These are phyloP conservation scores for Nephrotoma flavescens DNA, from an alignment of 2,888 invertebrate species.

Conservation along the genomic window DNA sequence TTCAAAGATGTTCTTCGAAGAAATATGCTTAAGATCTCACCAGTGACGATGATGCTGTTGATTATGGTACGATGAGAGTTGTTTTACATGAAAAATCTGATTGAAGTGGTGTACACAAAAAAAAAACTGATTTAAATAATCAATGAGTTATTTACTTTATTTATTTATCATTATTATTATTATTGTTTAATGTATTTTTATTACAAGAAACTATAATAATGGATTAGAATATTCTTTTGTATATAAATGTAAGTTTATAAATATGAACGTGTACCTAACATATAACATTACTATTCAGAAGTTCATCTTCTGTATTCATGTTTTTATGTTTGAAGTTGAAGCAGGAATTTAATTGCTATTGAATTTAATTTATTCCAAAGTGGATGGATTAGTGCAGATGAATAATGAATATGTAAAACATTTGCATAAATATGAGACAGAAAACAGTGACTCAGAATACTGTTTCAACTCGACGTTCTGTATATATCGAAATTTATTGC, in stretches of 20 bases:
- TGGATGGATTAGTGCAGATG: neutral
- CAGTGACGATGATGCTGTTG: neutral
- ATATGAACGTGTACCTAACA: neutral
- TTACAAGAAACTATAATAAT: neutral
- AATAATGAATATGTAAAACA: neutral
- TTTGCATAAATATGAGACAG: neutral
- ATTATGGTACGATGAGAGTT: neutral
- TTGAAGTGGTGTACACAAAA: conserved; percentile 1
- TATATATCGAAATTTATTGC: too few relatives aligned
- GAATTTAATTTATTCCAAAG: neutral
- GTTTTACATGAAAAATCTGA: conserved; percentile 1
- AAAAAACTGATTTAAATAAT: conserved; percentile 4
- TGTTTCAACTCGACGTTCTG: too few relatives aligned
- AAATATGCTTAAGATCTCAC: neutral
- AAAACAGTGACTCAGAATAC: neutral
- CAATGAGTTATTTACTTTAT: conserved; percentile 1
- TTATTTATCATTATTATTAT: neutral
- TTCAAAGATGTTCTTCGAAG: conserved; percentile 1
- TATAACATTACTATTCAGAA: neutral
- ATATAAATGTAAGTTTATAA: neutral
- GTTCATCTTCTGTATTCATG: neutral
- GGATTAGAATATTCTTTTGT: neutral
- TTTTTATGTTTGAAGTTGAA: neutral
- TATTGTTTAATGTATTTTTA: neutral
- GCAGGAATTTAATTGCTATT: neutral